Percentiles rank a stretch among this genome's conserved stretches.
Conservation (phyloP, 2,113 vertebrate genomes). For the Scytalopus superciliaris region DNA sequence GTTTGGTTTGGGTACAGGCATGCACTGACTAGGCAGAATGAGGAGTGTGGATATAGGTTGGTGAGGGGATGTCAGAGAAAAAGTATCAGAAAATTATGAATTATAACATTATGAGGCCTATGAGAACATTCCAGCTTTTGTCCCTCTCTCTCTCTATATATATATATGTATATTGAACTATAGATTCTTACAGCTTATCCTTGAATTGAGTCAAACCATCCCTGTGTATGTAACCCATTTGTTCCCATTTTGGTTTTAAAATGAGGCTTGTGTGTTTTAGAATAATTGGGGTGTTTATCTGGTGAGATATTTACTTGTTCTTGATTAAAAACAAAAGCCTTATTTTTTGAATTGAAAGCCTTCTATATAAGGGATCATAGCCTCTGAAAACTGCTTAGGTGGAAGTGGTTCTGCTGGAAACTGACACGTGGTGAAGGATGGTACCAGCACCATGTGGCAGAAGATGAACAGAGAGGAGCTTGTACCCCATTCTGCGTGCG, state of each 20-base stretch:
- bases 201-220: background rate
- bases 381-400: background rate
- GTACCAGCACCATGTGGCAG: background rate
- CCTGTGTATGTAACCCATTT: background rate
- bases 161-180: background rate
- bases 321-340: background rate
- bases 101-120: too few species aligned
- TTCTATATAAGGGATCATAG: background rate
- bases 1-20: background rate
- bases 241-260: background rate
- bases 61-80: background rate
- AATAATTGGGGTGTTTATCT: background rate
- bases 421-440: background rate
- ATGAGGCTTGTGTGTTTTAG: background rate
- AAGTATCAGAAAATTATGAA: background rate
- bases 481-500: accelerated
- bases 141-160: background rate
- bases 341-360: background rate
- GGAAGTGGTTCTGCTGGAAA: background rate
- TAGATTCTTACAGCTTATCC: background rate
- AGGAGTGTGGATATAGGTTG: background rate
- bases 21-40: background rate
- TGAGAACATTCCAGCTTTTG: background rate
- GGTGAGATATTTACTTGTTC: background rate
- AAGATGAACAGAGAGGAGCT: background rate